Percentiles rank a stretch among this genome's conserved stretches.
These are phyloP conservation scores for Ennomos fuscantarius DNA, from an alignment of 2,888 invertebrate genomes.

Conservation along the genomic window DNA sequence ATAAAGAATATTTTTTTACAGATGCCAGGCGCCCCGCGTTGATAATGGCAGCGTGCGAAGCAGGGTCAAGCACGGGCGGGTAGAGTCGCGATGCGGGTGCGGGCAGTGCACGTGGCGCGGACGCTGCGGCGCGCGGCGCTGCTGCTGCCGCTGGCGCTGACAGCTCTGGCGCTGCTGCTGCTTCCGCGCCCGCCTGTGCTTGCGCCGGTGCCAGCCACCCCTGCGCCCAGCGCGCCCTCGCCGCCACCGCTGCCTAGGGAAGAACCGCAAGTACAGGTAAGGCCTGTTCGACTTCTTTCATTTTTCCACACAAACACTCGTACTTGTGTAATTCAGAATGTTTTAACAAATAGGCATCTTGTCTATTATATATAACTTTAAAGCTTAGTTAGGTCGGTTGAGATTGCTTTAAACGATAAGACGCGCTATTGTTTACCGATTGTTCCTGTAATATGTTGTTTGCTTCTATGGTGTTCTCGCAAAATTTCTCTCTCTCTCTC, in stretches of 20 bases:
- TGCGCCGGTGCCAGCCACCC: slow-evolving; percentile 50
- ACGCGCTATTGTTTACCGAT: too few species aligned
- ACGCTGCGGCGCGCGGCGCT: slow-evolving; percentile 75
- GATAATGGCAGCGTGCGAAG: slow-evolving; percentile 38
- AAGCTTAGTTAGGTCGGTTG: too few species aligned
- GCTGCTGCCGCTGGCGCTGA: slow-evolving; percentile 80
- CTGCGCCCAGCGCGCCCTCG: slow-evolving; percentile 42
- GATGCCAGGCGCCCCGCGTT: slow-evolving; percentile 17
- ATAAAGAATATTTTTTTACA: slow-evolving; percentile 8
- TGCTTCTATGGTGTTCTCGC: too few species aligned
- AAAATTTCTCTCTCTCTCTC: too few species aligned
- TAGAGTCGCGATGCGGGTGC: slow-evolving; percentile 69
- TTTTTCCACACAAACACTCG: too few species aligned
- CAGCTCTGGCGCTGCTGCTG: slow-evolving; percentile 81
- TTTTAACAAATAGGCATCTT: too few species aligned
- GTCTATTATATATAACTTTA: too few species aligned
- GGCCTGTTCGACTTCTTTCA: too few species aligned
- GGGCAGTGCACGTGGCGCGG: slow-evolving; percentile 71
- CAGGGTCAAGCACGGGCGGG: slow-evolving; percentile 40
- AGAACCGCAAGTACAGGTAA: slow-evolving; percentile 53
- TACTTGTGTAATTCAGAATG: too few species aligned
- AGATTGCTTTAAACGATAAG: too few species aligned
- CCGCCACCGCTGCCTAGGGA: slow-evolving; percentile 45
- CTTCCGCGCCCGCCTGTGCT: slow-evolving; percentile 71
- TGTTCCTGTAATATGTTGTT: too few species aligned